phyloP scores from a whole-genome alignment of 1,140 invertebrate genomes.

The Acromyrmex echinatior region DNA sequence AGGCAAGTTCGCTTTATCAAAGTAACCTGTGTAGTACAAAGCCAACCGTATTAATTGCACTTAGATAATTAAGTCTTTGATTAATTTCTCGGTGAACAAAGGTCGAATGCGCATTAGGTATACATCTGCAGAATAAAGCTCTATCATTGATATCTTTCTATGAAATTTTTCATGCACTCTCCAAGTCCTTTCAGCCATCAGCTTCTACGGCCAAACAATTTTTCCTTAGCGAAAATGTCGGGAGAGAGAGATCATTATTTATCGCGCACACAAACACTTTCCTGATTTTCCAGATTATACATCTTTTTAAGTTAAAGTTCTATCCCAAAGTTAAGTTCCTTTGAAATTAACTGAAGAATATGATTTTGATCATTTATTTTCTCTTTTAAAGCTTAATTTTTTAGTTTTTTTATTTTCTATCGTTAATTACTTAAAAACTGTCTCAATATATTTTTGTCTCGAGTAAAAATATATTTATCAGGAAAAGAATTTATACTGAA shows the following conservation, averaged over 20 bases:
- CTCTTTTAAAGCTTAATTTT: constrained; percentile 10
- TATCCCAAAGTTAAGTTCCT: constrained; percentile 25
- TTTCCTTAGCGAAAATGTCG: constrained; percentile 36
- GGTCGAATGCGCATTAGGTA: constrained; percentile 38
- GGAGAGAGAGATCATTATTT: constrained; percentile 36
- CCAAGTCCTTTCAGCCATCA: background rate
- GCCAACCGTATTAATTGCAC: constrained; percentile 34
- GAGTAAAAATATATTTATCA: constrained; percentile 3
- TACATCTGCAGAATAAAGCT: constrained; percentile 19
- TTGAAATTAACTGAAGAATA: constrained; percentile 44
- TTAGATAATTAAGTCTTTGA: constrained; percentile 45
- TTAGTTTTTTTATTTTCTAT: background rate
- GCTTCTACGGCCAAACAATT: constrained; percentile 27
- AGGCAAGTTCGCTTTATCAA: constrained; percentile 33
- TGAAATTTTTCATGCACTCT: constrained; percentile 7
- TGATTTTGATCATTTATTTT: constrained; percentile 44
- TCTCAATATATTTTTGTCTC: background rate
- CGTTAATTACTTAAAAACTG: constrained; percentile 27
- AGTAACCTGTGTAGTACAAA: constrained; percentile 30
- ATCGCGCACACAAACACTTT: constrained; percentile 26
- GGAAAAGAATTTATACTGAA: background rate
- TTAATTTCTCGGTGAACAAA: constrained; percentile 41
- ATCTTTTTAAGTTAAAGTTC: constrained; percentile 21
- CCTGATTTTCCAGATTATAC: constrained; percentile 37
- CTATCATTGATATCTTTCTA: constrained; percentile 12